Evolutionary conservation across 2,888 invertebrate genomes (phyloP).

Genomic region (Lydus trimaculatus): DNA sequence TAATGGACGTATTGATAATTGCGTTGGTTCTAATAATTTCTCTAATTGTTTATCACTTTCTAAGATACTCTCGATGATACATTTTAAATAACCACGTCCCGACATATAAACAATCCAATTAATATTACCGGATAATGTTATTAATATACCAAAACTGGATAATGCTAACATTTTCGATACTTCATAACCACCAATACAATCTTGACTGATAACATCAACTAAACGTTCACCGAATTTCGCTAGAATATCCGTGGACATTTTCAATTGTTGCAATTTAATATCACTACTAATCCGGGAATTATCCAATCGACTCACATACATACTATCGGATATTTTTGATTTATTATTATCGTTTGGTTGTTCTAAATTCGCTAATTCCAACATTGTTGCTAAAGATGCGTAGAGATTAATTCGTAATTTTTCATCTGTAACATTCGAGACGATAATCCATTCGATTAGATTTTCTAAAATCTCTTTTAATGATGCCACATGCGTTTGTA

Average conservation of each 20-base stretch:
- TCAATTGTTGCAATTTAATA: slow-evolving; percentile 24
- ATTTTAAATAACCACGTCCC: slow-evolving; percentile 77
- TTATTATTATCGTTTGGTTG: slow-evolving; percentile 39
- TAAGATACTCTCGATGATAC: slow-evolving; percentile 80
- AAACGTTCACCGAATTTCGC: slow-evolving; percentile 81
- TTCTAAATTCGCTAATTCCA: slow-evolving; percentile 73
- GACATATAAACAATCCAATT: slow-evolving; percentile 70
- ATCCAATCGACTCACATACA: slow-evolving; percentile 73
- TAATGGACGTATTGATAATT: slow-evolving; percentile 71
- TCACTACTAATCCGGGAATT: slow-evolving; percentile 58
- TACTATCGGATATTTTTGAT: slow-evolving; percentile 55
- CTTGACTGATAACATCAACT: slow-evolving; percentile 82
- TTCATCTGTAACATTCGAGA: slow-evolving; percentile 81
- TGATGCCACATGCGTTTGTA: slow-evolving; percentile 71
- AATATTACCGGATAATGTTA: slow-evolving; percentile 76
- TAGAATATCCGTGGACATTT: slow-evolving; percentile 67
- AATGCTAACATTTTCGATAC: slow-evolving; percentile 90
- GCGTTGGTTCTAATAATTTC: slow-evolving; percentile 69
- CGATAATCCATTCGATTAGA: slow-evolving; percentile 83
- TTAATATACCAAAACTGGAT: slow-evolving; percentile 79
- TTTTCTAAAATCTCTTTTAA: slow-evolving; percentile 77
- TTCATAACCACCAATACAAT: slow-evolving; percentile 88
- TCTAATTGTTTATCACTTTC: slow-evolving; percentile 76
- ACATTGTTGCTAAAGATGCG: slow-evolving; percentile 80
- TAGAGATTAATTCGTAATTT: slow-evolving; percentile 87